A percentile compares a stretch with the other conserved stretches of the same genome.
Evolutionary conservation across 2,888 invertebrate genomes (phyloP).

Genomic region (Pandemis heparana): DNA sequence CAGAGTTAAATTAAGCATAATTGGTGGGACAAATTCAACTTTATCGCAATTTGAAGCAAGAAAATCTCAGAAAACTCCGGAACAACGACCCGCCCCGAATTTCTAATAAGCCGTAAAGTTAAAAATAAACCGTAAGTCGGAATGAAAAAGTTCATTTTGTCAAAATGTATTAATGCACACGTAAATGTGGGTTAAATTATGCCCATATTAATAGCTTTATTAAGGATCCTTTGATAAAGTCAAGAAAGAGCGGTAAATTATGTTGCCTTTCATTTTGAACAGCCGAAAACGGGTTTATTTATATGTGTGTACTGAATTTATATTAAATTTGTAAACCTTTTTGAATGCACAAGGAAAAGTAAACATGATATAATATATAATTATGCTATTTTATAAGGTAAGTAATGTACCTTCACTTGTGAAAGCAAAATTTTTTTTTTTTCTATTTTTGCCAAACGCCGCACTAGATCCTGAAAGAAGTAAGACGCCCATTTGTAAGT

Average conservation of each 20-base stretch:
- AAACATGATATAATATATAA: not conserved
- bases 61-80: not conserved
- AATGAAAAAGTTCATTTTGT: not conserved
- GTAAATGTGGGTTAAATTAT: conserved; percentile 16
- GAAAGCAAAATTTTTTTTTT: too few relatives aligned
- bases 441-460: too few relatives aligned
- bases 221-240: not conserved
- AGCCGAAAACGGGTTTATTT: not conserved
- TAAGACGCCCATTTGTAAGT: too few relatives aligned
- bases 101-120: not conserved
- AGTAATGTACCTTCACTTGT: too few relatives aligned
- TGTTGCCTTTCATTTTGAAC: not conserved
- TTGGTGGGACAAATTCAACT: not conserved
- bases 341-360: not conserved
- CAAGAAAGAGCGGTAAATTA: conserved; percentile 24
- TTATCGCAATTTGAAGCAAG: not conserved
- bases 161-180: not conserved
- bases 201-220: conserved; percentile 24
- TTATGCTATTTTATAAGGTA: not conserved
- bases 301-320: not conserved
- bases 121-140: conserved; percentile 3
- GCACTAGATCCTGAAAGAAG: too few relatives aligned
- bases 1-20: not conserved
- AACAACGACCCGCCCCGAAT: not conserved
- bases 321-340: conserved; percentile 3